Percentiles rank a stretch among this genome's conserved stretches.
phyloP scores from a whole-genome alignment of 2,888 invertebrate species.

The Acanthoscelides obtectus region DNA sequence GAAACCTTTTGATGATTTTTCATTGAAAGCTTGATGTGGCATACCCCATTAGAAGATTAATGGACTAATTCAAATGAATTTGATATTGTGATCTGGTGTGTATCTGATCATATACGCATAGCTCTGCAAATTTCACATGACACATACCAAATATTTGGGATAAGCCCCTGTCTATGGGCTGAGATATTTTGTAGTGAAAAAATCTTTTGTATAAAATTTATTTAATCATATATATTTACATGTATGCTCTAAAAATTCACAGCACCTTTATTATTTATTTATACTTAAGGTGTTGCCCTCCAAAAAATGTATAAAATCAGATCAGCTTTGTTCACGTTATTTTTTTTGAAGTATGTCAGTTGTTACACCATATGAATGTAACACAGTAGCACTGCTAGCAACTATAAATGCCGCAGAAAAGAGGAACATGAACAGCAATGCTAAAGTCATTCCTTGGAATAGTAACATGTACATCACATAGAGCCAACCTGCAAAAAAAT shows the following conservation, averaged over 20 bases:
- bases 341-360: not conserved
- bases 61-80: no score
- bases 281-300: not conserved
- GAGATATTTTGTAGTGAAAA: no score
- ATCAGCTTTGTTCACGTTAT: not conserved
- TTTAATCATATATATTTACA: no score
- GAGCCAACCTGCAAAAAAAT: conserved; percentile 21
- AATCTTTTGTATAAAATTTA: no score
- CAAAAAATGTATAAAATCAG: not conserved
- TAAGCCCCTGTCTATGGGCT: no score
- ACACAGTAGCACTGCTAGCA: conserved; percentile 22
- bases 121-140: no score
- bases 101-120: no score
- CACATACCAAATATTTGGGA: no score
- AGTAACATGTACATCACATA: conserved; percentile 23
- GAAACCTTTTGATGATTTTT: no score
- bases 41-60: no score
- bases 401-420: conserved; percentile 23
- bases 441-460: conserved; percentile 25
- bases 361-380: conserved; percentile 21
- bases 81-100: no score
- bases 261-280: not conserved
- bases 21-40: no score
- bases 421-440: conserved; percentile 19
- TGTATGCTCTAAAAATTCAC: not conserved